Base-by-base conservation (phyloP, 2,888 invertebrate species). In the Leptinotarsa peninsularis region DNA sequence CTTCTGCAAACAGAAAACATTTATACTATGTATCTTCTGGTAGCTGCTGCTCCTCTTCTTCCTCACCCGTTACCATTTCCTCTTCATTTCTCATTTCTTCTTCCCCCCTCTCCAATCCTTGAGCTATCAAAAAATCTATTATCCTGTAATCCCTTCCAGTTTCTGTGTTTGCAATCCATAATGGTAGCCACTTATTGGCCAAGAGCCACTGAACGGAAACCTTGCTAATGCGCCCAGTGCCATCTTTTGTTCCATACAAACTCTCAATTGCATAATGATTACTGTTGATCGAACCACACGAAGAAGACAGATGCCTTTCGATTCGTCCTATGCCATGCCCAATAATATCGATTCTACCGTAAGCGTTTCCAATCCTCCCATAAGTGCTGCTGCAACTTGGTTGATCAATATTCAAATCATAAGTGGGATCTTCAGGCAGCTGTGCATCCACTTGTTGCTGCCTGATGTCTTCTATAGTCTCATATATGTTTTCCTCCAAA, bases 161-260 rank as follows among this genome's bases (percentile, higher is more conserved):
- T n/a, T 88, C 88, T 1, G 88, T 89, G 76, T 89, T 89, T n/a
- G 89, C 89, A 75, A 91, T 90, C 92, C 92, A 92, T 60, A 92
- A 83, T 0, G 92, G 91, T 27, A 93, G 84, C 93, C 93, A 93
- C 81, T 92, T 91, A 83, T 93, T 93, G 0, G 92, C 91, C 76
- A 93, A 87, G 81, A 93, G 88, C 93, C 93, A 93, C 82, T 93
- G 92, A 54, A 93, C 88, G 1, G 92, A 91, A 1, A 91, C 91
- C 84, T 91, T 91, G 72, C 91, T 92, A 68, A 93, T 91, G 71
- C 92, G 86, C 13, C 90, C 89, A 4, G 87, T 84, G 58, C 82
- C 78, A 74, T 87, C 87, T 14, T 77, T 74, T 15, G 86, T 82
- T 10, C 88, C 86, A 78, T 90, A 89, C 27, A 87, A 78, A 81